These are phyloP conservation scores for Rotaria macrura DNA, from an alignment of 2,888 invertebrate species.

Conservation along the genomic window DNA sequence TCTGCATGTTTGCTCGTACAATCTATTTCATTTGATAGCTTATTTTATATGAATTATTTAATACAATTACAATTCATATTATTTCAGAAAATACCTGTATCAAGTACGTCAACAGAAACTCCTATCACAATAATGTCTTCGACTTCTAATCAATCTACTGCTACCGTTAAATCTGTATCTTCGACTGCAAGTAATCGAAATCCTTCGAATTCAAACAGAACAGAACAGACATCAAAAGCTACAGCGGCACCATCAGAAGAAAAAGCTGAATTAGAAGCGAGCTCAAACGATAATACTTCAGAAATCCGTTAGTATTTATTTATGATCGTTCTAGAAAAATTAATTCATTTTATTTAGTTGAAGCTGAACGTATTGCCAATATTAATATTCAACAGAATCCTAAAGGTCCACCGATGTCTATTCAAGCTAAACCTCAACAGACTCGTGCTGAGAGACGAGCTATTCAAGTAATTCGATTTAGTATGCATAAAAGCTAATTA, in stretches of 20 bases:
- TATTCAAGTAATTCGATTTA: not conserved
- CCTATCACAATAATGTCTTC: not conserved
- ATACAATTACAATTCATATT: not conserved
- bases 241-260: not conserved
- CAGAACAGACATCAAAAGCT: not conserved
- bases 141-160: not conserved
- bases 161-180: not conserved
- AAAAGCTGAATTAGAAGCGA: not conserved
- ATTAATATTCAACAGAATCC: not conserved
- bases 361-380: not conserved
- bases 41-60: not conserved
- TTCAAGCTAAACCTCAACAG: not conserved
- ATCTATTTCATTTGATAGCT: not conserved
- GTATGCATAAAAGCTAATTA: not conserved
- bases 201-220: not conserved
- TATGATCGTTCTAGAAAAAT: not conserved
- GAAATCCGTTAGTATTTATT: not conserved
- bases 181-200: not conserved
- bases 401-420: not conserved
- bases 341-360: not conserved
- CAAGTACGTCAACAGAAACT: not conserved
- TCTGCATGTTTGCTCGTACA: not conserved
- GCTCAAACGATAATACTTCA: not conserved
- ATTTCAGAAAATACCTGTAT: not conserved
- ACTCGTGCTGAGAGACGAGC: not conserved